Evolutionary conservation across 2,888 invertebrate genomes (phyloP).

Genomic region (Apodemia hepburni): DNA sequence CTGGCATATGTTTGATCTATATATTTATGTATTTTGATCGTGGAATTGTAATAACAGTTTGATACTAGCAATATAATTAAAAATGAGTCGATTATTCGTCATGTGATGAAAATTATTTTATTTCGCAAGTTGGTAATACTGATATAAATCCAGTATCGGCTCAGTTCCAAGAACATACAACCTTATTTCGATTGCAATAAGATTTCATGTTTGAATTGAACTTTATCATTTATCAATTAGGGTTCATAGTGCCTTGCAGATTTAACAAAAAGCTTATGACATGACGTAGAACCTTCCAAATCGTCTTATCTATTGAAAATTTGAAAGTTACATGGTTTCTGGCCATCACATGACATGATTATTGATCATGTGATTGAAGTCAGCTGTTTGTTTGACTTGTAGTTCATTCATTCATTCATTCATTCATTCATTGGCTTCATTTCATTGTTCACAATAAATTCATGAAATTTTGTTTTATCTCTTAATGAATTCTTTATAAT

Average conservation of each 20-base stretch:
- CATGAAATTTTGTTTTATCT: too few species aligned
- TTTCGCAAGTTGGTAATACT: conserved; percentile 48
- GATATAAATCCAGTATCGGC: conserved; percentile 28
- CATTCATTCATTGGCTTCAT: conserved; percentile 1
- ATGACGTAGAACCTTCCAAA: conserved; percentile 8
- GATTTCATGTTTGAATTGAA: not conserved
- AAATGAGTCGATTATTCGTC: conserved; percentile 36
- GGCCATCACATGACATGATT: conserved; percentile 53
- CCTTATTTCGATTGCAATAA: conserved; percentile 11
- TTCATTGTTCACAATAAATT: not conserved
- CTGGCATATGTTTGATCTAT: conserved; percentile 44
- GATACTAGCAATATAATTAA: not conserved
- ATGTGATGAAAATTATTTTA: conserved; percentile 50
- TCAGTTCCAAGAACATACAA: conserved; percentile 23
- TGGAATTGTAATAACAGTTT: conserved; percentile 15
- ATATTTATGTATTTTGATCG: conserved; percentile 42
- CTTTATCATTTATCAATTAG: not conserved
- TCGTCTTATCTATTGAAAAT: conserved; percentile 11
- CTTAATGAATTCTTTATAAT: too few species aligned
- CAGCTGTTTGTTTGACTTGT: conserved; percentile 37
- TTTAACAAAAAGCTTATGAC: conserved; percentile 1
- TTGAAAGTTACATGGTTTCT: not conserved
- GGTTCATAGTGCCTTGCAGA: not conserved
- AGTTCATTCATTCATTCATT: not conserved
- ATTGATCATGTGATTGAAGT: conserved; percentile 55